Conservation (phyloP, 2,888 invertebrate species). For the Blera fallax region DNA sequence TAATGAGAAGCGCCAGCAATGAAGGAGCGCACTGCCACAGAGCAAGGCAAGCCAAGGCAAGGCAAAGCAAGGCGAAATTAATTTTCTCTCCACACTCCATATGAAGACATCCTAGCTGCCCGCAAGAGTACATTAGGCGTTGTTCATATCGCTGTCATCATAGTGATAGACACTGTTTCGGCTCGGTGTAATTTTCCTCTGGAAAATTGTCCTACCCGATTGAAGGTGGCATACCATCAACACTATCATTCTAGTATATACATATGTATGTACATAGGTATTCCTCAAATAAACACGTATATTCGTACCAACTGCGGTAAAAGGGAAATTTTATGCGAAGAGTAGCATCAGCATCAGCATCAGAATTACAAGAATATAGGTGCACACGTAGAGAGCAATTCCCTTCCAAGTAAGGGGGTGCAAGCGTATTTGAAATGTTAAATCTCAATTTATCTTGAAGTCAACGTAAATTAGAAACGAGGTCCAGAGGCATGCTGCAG, state of each 20-base stretch:
- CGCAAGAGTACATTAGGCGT: conserved; percentile 60
- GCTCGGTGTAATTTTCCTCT: conserved; percentile 45
- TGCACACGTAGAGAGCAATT: not conserved
- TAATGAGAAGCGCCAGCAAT: conserved; percentile 72
- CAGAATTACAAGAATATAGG: conserved; percentile 21
- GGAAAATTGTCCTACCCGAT: conserved; percentile 27
- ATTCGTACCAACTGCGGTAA: not conserved
- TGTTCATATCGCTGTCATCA: conserved; percentile 61
- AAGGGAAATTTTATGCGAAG: conserved; percentile 26
- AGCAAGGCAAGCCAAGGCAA: too few relatives aligned
- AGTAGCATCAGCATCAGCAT: too few relatives aligned
- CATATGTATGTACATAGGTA: not conserved
- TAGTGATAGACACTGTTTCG: conserved; percentile 46
- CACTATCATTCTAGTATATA: conserved; percentile 5
- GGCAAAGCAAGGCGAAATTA: conserved; percentile 41
- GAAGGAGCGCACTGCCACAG: conserved; percentile 29
- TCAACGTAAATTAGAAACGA: conserved; percentile 64
- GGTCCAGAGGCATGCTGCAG: conserved; percentile 42
- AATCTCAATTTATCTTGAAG: conserved; percentile 67
- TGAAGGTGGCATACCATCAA: conserved; percentile 21
- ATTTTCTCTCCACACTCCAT: conserved; percentile 37
- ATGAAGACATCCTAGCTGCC: conserved; percentile 42
- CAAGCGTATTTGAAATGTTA: conserved; percentile 52
- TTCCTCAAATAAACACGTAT: conserved; percentile 24
- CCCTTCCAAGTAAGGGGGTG: conserved; percentile 2